Conservation (phyloP, 2,797 vertebrate species). For the Salarias fasciatus region DNA sequence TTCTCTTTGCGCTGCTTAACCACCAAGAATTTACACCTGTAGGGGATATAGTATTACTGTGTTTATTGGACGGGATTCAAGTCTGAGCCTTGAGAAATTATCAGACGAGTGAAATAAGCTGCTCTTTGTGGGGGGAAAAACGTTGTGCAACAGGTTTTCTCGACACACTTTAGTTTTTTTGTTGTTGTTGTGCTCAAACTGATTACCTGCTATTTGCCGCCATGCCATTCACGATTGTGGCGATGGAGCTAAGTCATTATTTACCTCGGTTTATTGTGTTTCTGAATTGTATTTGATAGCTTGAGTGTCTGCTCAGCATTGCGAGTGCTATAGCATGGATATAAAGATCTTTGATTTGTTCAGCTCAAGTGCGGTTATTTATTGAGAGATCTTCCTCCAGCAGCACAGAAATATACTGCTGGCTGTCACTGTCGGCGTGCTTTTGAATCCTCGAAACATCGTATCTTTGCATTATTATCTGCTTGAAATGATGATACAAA, state of each 20-base stretch:
- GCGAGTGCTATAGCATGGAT: constrained; percentile 42
- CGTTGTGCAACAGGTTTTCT: constrained; percentile 41
- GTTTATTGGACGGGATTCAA: constrained; percentile 73
- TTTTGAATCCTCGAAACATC: constrained; percentile 70
- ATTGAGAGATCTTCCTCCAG: constrained; percentile 54
- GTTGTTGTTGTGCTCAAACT: constrained; percentile 15
- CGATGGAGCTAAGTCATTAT: constrained; percentile 45
- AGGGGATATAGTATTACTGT: constrained; percentile 77
- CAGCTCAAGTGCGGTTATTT: constrained; percentile 69
- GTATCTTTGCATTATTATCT: constrained; percentile 70
- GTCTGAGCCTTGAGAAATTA: constrained; percentile 72
- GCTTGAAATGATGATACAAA: constrained; percentile 72
- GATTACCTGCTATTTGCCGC: constrained; percentile 34
- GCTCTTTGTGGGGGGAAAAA: constrained; percentile 67
- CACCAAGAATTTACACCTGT: constrained; percentile 80
- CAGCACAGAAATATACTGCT: constrained; percentile 62
- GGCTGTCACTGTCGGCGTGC: constrained; percentile 56
- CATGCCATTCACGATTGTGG: constrained; percentile 16
- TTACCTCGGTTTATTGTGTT: constrained; percentile 59
- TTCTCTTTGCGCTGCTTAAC: constrained; percentile 61
- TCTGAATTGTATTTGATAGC: constrained; percentile 56
- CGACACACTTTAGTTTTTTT: constrained; percentile 26
- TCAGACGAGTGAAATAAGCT: constrained; percentile 63
- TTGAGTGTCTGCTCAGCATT: constrained; percentile 45
- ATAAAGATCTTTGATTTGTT: constrained; percentile 71